Conservation (phyloP, 2,888 invertebrate species). For the Hyposoter dolosus region DNA sequence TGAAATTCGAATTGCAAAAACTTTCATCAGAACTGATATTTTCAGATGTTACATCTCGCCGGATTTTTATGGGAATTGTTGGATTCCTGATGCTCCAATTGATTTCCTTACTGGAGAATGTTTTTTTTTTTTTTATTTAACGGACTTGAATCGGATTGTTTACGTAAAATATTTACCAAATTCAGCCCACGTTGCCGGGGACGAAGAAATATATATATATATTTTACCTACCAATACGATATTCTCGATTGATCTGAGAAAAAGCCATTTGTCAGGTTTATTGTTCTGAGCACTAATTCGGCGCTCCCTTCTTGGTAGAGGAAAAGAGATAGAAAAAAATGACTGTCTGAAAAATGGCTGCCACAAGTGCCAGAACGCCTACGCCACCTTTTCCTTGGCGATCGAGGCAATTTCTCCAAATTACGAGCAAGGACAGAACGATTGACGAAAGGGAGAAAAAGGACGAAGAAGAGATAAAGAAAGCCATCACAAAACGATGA, state of each 20-base stretch:
- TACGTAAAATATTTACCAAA: neutral
- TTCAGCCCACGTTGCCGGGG: neutral
- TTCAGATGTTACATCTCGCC: too few relatives aligned
- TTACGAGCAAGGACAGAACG: slow-evolving; percentile 53
- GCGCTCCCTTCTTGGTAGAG: slow-evolving; percentile 48
- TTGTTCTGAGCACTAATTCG: slow-evolving; percentile 76
- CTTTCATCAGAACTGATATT: too few relatives aligned
- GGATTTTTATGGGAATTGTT: too few relatives aligned
- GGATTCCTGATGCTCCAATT: neutral
- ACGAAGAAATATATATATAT: slow-evolving; percentile 29
- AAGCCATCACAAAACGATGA: slow-evolving; percentile 46
- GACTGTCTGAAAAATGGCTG: slow-evolving; percentile 72
- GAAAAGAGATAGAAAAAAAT: slow-evolving; percentile 17
- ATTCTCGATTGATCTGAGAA: slow-evolving; percentile 42
- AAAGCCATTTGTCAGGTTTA: slow-evolving; percentile 64
- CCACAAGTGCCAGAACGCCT: slow-evolving; percentile 46
- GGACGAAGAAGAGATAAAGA: slow-evolving; percentile 41
- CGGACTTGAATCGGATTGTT: neutral
- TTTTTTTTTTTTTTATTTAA: neutral
- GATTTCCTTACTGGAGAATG: neutral
- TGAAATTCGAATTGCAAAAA: too few relatives aligned
- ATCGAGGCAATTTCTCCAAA: slow-evolving; percentile 68
- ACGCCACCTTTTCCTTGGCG: slow-evolving; percentile 19
- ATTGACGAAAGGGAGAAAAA: slow-evolving; percentile 45
- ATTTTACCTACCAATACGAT: slow-evolving; percentile 14